These are phyloP conservation scores for Zaprionus ghesquierei DNA, from an alignment of 1,140 invertebrate genomes.

Conservation along the genomic window DNA sequence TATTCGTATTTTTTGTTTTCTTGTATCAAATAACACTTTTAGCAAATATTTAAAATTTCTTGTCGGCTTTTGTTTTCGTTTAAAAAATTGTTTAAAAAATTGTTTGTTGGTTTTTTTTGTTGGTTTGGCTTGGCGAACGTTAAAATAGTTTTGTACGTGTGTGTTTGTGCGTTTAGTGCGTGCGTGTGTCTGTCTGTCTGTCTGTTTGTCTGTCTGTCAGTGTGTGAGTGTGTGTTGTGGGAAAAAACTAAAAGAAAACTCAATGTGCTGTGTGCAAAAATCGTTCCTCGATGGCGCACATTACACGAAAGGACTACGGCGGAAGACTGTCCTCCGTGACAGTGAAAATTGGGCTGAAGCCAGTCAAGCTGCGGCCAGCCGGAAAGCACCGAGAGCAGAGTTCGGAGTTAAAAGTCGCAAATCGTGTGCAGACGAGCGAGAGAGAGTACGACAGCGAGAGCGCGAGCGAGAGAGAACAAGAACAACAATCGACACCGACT, in stretches of 20 bases:
- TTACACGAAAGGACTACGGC: conserved; percentile 73
- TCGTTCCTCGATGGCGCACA: conserved; percentile 66
- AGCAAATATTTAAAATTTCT: conserved; percentile 56
- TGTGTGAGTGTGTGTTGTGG: conserved; percentile 33
- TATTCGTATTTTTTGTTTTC: conserved; percentile 1
- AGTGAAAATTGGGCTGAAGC: conserved; percentile 52
- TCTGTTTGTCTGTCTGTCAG: too few species aligned
- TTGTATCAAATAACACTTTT: conserved; percentile 67
- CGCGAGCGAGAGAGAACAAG: not conserved
- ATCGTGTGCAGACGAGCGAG: not conserved
- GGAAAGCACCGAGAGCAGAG: conserved; percentile 12
- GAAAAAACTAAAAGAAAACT: conserved; percentile 70
- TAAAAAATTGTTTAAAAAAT: conserved; percentile 59
- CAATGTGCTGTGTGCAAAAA: conserved; percentile 64
- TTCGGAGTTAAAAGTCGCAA: conserved; percentile 51
- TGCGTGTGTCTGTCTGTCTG: conserved; percentile 21
- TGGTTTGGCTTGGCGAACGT: conserved; percentile 15
- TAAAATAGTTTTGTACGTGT: conserved; percentile 21
- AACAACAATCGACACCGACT: conserved; percentile 1
- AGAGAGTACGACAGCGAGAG: not conserved
- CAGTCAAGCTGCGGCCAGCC: conserved; percentile 9
- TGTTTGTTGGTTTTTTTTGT: conserved; percentile 25
- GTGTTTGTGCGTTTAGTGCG: conserved; percentile 20
- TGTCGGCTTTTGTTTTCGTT: conserved; percentile 13
- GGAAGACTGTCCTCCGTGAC: conserved; percentile 62